These are phyloP conservation scores for Pentalonia nigronervosa DNA, from an alignment of 1,140 invertebrate species.

Conservation along the genomic window DNA sequence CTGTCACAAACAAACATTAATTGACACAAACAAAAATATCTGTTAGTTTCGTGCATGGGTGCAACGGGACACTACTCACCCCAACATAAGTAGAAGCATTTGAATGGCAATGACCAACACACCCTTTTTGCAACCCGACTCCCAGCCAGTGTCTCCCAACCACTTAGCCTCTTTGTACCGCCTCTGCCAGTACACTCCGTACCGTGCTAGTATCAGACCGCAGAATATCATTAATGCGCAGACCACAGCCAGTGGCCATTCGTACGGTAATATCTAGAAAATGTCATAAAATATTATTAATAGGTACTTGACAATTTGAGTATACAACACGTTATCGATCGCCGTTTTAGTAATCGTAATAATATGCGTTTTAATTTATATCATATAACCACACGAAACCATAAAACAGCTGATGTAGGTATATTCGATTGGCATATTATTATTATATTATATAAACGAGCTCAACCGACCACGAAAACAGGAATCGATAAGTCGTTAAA, in stretches of 20 bases:
- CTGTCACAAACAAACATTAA: not conserved
- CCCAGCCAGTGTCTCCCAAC: slow-evolving; percentile 55
- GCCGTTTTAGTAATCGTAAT: not conserved
- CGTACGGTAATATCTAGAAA: slow-evolving; percentile 43
- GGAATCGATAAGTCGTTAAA: not conserved
- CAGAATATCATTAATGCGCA: slow-evolving; percentile 30
- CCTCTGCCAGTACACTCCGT: slow-evolving; percentile 45
- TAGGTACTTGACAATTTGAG: not conserved
- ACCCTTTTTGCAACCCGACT: slow-evolving; percentile 54
- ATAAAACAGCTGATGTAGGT: not conserved
- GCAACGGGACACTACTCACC: not conserved
- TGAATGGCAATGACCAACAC: slow-evolving; percentile 44
- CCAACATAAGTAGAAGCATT: slow-evolving; percentile 37
- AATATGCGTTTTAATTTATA: not conserved
- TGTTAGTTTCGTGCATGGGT: not conserved
- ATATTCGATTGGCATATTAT: not conserved
- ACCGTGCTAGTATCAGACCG: slow-evolving; percentile 24
- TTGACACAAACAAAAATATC: not conserved
- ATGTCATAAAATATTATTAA: not conserved
- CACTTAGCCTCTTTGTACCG: slow-evolving; percentile 51
- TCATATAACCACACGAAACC: not conserved
- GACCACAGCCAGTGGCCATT: slow-evolving; percentile 38
- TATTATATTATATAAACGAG: too few relatives aligned
- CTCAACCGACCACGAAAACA: not conserved
- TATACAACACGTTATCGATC: not conserved